Evolutionary conservation across 2,113 vertebrate genomes (phyloP), one percentile per base, ranked within the genome.

Genomic region (Theristicus caerulescens): DNA sequence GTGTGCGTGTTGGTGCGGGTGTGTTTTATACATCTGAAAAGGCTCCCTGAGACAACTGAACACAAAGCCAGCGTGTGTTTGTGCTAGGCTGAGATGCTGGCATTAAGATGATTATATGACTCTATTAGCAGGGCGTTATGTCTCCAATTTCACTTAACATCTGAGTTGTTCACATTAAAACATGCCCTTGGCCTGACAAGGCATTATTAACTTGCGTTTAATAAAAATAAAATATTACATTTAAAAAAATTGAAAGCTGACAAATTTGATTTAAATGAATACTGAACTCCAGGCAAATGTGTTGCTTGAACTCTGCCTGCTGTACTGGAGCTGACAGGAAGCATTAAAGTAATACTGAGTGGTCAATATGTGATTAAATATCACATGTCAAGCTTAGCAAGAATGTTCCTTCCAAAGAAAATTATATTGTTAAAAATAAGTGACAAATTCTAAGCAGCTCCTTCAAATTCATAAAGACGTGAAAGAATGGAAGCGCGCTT

Each of bases 371-470:
- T 78, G 91, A 97, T 96, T 96, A 94, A 90, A 83, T 94, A 95
- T 97, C 96, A 87, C 96, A 95, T 88, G 88, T 86, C 96, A 95
- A 97, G 95, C 88, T 97, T 96, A 92, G 90, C 69, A 90, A 94
- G 94, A 82, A 76, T 40, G 70, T 65, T 88, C 57, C 59, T 90
- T 93, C 96, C 84, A 88, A 96, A 96, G 95, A 96, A 98, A 97
- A 98, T 96, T 96, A 96, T 97, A 97, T 95, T 97, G 96, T 96
- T 98, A 97, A 96, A 97, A 97, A 95, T 93, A 97, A 98, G 95
- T 96, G 98, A 98, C 86, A 96, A 98, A 96, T 91, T 93, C 96
- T 88, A 95, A 96, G 92, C 93, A 95, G 86, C 76, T 82, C 88
- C 83, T 96, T 97, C 83, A 96, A 97, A 97, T 96, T 90, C 93